Evolutionary conservation across 2,888 invertebrate genomes (phyloP), one percentile per base, ranked within the genome.

Genomic region (Dyspetes luteomarginatus): DNA sequence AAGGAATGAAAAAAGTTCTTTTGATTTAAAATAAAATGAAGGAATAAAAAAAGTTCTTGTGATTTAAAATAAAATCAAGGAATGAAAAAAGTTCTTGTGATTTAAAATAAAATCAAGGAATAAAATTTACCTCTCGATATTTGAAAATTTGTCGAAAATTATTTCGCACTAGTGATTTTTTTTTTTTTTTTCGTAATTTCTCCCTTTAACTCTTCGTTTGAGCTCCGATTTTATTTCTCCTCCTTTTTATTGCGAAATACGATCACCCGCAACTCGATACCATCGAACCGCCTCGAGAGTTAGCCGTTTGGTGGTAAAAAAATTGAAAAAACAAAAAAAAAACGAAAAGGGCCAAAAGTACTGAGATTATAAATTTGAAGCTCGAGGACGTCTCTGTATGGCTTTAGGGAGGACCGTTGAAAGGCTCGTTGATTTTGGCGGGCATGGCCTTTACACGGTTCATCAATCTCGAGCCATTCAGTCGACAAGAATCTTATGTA

Each of bases 81-180:
- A n/a, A n/a, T n/a, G n/a, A n/a, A n/a, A n/a, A n/a, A n/a, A n/a
- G n/a, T n/a, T n/a, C n/a, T n/a, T n/a, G n/a, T n/a, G n/a, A n/a
- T n/a, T n/a, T n/a, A n/a, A n/a, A n/a, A n/a, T n/a, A n/a, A n/a
- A n/a, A n/a, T n/a, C n/a, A n/a, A n/a, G n/a, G n/a, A n/a, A n/a
- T n/a, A n/a, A n/a, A n/a, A n/a, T n/a, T n/a, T n/a, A n/a, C n/a
- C n/a, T n/a, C n/a, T n/a, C n/a, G n/a, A n/a, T n/a, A n/a, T n/a
- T n/a, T n/a, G n/a, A n/a, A n/a, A n/a, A n/a, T n/a, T n/a, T n/a
- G n/a, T n/a, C n/a, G n/a, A n/a, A n/a, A n/a, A n/a, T n/a, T n/a
- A n/a, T n/a, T n/a, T 76, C 77, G 76, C 81, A 81, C 77, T 72
- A 83, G 77, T 80, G 77, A 78, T 77, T 73, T 81, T 52, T n/a